These are phyloP conservation scores for Hyperoodon ampullatus DNA, from an alignment of 2,113 vertebrate genomes.

Conservation along the genomic window DNA sequence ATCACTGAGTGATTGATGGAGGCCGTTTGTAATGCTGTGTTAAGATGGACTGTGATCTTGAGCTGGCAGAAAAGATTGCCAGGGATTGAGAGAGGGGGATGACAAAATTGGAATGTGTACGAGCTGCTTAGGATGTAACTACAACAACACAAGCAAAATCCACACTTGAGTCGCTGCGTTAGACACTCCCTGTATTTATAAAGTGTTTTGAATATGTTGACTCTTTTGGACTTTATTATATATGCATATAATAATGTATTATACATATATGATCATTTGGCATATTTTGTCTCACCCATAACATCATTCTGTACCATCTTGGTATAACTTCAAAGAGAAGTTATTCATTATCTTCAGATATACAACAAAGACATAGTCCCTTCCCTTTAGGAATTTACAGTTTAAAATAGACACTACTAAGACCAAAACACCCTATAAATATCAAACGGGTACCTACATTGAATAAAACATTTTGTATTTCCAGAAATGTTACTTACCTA, in stretches of 20 bases:
- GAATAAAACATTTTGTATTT: slow-evolving; percentile 39
- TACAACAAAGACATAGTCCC: background rate
- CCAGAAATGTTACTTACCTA: slow-evolving; percentile 5
- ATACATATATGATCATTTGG: background rate
- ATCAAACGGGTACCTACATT: background rate
- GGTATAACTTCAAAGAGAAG: slow-evolving; percentile 26
- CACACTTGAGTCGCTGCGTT: background rate
- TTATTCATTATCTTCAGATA: slow-evolving; percentile 13
- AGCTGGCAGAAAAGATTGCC: background rate
- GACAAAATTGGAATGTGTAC: background rate
- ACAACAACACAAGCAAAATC: background rate
- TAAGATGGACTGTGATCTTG: background rate
- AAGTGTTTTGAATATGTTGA: background rate
- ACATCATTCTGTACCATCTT: background rate
- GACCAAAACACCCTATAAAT: slow-evolving; percentile 1
- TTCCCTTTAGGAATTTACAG: background rate
- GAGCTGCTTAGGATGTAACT: background rate
- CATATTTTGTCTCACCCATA: background rate
- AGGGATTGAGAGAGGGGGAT: background rate
- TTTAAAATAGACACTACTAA: slow-evolving; percentile 15
- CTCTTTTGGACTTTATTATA: background rate
- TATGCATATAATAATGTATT: background rate
- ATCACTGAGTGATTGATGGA: background rate
- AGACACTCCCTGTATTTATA: background rate
- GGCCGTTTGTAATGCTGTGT: background rate